Percentiles rank a stretch among this genome's conserved stretches.
Conservation (phyloP, 2,113 vertebrate genomes). For the Crotalus tigris region DNA sequence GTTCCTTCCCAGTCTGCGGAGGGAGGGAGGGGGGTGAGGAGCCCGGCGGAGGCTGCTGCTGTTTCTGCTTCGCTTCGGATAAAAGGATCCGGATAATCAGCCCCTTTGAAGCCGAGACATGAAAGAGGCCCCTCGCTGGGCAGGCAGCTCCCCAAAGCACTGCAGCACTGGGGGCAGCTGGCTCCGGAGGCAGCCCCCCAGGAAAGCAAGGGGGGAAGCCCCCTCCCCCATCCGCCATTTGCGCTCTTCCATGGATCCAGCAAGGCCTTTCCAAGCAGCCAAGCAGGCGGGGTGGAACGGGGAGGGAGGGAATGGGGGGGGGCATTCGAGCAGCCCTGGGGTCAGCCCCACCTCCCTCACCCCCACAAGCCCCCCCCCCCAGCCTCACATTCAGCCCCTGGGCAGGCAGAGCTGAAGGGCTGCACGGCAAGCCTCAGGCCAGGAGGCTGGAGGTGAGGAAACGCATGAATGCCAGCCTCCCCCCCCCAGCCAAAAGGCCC, state of each 20-base stretch:
- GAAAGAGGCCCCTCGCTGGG: slow-evolving; percentile 65
- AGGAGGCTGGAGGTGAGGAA: not conserved
- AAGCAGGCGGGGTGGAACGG: too few species aligned
- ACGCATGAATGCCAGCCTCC: not conserved
- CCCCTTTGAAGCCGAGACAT: slow-evolving; percentile 70
- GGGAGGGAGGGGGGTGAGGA: not conserved
- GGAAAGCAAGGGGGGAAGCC: not conserved
- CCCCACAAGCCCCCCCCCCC: not conserved
- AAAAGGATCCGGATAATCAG: slow-evolving; percentile 67
- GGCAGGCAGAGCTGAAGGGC: not conserved
- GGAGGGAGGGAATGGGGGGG: too few species aligned
- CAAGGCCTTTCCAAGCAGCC: too few species aligned
- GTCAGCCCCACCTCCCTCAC: not conserved
- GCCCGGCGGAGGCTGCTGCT: slow-evolving; percentile 36
- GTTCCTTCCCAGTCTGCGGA: not conserved
- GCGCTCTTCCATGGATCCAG: not conserved
- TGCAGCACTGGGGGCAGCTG: not conserved
- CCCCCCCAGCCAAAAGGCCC: not conserved
- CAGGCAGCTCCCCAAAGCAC: slow-evolving; percentile 12
- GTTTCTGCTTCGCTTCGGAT: slow-evolving; percentile 64
- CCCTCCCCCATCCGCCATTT: not conserved
- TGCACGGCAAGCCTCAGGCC: not conserved
- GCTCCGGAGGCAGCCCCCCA: not conserved
- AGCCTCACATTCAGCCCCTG: not conserved
- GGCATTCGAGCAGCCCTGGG: too few species aligned